Evolutionary conservation across 2,113 vertebrate species (phyloP).

Genomic region (Gorsachius goisagi): DNA sequence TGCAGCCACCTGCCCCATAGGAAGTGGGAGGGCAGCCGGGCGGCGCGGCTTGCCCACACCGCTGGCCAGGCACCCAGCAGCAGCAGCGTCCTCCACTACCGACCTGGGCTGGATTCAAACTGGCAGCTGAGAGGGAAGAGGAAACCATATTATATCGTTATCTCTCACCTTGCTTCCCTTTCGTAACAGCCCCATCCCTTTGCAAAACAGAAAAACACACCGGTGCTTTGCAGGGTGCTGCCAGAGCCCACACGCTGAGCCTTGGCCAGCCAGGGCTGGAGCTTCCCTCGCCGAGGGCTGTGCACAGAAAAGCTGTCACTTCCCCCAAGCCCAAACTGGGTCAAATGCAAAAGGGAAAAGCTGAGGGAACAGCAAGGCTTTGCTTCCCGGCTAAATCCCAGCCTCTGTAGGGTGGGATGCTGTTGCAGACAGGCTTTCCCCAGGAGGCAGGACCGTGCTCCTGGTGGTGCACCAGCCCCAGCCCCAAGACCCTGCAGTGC

Average conservation of each 20-base stretch:
- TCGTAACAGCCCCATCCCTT: not conserved
- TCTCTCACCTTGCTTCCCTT: slow-evolving; percentile 58
- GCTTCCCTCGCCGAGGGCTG: accelerated
- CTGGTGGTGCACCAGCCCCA: not conserved
- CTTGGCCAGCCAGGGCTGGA: not conserved
- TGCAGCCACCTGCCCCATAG: slow-evolving; percentile 24
- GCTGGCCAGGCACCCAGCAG: not conserved
- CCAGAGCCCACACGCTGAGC: not conserved
- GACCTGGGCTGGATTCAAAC: slow-evolving; percentile 49
- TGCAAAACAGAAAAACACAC: slow-evolving; percentile 44
- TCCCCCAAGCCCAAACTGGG: not conserved
- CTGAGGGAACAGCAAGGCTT: not conserved
- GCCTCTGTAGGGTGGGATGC: not conserved
- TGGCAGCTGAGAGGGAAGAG: slow-evolving; percentile 50
- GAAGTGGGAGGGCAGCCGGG: slow-evolving; percentile 11
- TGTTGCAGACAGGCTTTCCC: not conserved
- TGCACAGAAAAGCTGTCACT: not conserved
- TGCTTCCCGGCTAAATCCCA: not conserved
- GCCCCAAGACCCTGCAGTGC: not conserved
- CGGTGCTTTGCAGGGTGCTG: not conserved
- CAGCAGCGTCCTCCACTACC: not conserved
- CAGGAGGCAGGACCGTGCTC: not conserved
- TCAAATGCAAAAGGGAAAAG: slow-evolving; percentile 18
- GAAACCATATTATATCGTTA: slow-evolving; percentile 52
- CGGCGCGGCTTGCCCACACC: not conserved